Percentiles rank a stretch among this genome's conserved stretches.
phyloP scores from a whole-genome alignment of 2,888 invertebrate genomes.

The Anagyrus pseudococci region DNA sequence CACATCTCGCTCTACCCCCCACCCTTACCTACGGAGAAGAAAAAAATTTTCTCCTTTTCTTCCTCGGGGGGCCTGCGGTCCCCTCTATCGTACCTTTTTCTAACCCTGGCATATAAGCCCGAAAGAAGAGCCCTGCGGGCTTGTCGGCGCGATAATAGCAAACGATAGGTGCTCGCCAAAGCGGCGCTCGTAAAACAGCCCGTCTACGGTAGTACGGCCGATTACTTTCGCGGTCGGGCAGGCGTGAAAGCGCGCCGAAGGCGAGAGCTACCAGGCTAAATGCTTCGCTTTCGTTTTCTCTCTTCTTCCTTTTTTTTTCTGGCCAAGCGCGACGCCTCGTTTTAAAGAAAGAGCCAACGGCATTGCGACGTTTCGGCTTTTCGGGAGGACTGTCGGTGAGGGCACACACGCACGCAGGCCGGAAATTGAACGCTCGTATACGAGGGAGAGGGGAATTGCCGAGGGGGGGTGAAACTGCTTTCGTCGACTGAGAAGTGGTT shows the following conservation, averaged over 20 bases:
- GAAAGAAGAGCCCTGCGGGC: constrained; percentile 54
- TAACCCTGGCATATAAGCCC: constrained; percentile 17
- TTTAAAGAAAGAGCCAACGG: neutral
- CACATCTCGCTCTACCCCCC: neutral
- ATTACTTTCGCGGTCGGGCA: no score
- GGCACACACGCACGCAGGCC: neutral
- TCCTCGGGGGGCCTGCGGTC: no score
- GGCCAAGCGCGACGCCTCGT: neutral
- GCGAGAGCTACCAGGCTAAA: neutral
- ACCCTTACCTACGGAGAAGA: neutral
- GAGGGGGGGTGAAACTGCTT: no score
- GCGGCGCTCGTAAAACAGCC: no score
- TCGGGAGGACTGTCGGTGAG: neutral
- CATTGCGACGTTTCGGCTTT: neutral
- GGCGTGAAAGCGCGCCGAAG: neutral
- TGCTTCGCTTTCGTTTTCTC: neutral
- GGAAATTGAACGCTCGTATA: constrained; percentile 24
- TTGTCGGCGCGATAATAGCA: constrained; percentile 51
- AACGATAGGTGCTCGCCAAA: constrained; percentile 52
- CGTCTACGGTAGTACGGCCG: no score
- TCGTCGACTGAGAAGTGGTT: no score
- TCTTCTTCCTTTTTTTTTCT: no score
- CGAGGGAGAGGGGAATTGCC: neutral
- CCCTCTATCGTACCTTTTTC: constrained; percentile 7
- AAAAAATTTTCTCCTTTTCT: constrained; percentile 4